Conservation (phyloP, 2,113 vertebrate genomes). For the Notiomystis cincta region DNA sequence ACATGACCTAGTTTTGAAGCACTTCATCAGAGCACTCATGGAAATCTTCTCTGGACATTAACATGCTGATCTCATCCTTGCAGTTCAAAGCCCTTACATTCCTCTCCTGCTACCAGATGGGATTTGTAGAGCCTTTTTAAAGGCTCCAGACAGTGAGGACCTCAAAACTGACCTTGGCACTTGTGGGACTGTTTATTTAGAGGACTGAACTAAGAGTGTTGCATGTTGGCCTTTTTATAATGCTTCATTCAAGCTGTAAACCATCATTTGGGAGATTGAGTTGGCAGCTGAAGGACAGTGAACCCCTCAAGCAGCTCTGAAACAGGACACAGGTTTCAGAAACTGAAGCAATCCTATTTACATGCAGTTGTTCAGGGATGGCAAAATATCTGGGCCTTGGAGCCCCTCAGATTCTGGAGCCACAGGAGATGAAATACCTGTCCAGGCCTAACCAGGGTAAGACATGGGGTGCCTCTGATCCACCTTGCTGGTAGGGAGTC, state of each 20-base stretch:
- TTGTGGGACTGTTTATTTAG: not conserved
- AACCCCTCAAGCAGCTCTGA: not conserved
- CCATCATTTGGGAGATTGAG: not conserved
- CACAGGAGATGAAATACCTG: not conserved
- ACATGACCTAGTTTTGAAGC: not conserved
- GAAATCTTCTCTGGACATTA: not conserved
- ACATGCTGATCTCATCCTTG: not conserved
- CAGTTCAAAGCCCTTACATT: not conserved
- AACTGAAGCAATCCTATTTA: not conserved
- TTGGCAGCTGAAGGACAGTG: not conserved
- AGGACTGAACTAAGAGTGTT: not conserved
- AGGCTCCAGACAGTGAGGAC: not conserved
- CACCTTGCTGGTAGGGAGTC: not conserved
- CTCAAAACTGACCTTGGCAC: not conserved
- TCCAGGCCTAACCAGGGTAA: not conserved
- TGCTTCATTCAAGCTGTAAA: not conserved
- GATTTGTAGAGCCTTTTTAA: not conserved
- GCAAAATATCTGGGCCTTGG: not conserved
- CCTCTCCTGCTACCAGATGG: not conserved
- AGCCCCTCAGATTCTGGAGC: not conserved
- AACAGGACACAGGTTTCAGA: not conserved
- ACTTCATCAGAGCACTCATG: not conserved
- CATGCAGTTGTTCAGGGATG: not conserved
- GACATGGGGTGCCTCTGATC: not conserved
- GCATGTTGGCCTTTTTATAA: not conserved